Conservation (phyloP, 2,797 vertebrate genomes). For the Mionectes olivaceus region DNA sequence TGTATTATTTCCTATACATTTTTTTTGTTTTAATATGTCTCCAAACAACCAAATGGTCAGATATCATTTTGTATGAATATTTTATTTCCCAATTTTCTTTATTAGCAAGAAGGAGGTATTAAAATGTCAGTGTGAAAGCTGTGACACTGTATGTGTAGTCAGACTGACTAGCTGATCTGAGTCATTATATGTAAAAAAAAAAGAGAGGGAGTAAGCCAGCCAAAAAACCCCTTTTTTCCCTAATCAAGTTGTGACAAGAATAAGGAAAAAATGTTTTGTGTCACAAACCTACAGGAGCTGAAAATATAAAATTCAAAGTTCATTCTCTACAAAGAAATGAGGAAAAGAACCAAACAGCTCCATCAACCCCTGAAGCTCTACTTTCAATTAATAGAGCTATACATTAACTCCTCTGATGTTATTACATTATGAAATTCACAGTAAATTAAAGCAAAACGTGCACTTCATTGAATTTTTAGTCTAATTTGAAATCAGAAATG, state of each 20-base stretch:
- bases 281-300: background rate
- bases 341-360: slow-evolving; percentile 12
- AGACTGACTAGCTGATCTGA: background rate
- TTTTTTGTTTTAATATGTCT: background rate
- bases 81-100: background rate
- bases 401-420: slow-evolving; percentile 48
- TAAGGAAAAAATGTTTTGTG: background rate
- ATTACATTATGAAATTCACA: slow-evolving; percentile 31
- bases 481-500: slow-evolving; percentile 18
- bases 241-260: background rate
- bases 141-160: background rate
- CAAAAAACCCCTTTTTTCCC: background rate
- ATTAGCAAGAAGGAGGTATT: slow-evolving; percentile 8
- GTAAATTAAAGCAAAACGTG: slow-evolving; percentile 34
- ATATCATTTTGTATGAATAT: background rate
- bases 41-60: background rate
- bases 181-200: background rate
- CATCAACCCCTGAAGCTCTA: slow-evolving; percentile 19
- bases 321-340: slow-evolving; percentile 18
- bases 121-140: slow-evolving; percentile 3
- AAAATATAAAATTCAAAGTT: slow-evolving; percentile 30
- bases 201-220: background rate
- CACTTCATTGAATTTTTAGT: slow-evolving; percentile 12
- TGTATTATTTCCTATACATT: too few relatives aligned
- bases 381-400: slow-evolving; percentile 51